A percentile compares a stretch with the other conserved stretches of the same genome.
phyloP scores from a whole-genome alignment of 2,113 vertebrate genomes.

The Psephotus haematonotus region DNA sequence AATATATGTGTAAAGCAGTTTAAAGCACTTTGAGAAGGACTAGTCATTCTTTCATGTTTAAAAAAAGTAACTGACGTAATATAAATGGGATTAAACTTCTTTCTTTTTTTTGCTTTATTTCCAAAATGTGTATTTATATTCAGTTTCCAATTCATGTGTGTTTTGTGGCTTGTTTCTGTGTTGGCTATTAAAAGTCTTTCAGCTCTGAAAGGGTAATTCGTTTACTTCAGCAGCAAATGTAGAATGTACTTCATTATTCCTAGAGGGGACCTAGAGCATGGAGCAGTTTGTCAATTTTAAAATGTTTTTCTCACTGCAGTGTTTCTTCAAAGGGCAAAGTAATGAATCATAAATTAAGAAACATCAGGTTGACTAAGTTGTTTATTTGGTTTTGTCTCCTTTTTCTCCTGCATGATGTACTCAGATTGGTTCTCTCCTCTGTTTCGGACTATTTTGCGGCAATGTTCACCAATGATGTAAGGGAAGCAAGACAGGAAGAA shows the following conservation, averaged over 20 bases:
- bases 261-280: conserved; percentile 19
- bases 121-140: neutral
- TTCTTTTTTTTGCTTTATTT: neutral
- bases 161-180: neutral
- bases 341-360: conserved; percentile 44
- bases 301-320: conserved; percentile 13
- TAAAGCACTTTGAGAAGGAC: neutral
- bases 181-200: conserved; percentile 8
- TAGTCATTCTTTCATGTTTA: neutral
- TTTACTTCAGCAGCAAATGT: conserved; percentile 49
- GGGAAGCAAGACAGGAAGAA: conserved; percentile 96
- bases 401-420: neutral
- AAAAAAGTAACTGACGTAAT: neutral
- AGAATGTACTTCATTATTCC: conserved; percentile 60
- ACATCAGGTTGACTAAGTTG: neutral
- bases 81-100: neutral
- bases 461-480: conserved; percentile 98
- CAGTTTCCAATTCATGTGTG: neutral
- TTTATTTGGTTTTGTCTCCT: neutral
- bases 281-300: conserved; percentile 46
- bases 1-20: neutral
- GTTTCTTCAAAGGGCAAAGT: conserved; percentile 30
- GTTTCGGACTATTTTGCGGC: conserved; percentile 99
- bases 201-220: conserved; percentile 35
- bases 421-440: conserved; percentile 93